A percentile compares a stretch with the other conserved stretches of the same genome.
Conservation (phyloP, 1,140 invertebrate genomes). For the roundworm (Caenorhabditis elegans) region DNA sequence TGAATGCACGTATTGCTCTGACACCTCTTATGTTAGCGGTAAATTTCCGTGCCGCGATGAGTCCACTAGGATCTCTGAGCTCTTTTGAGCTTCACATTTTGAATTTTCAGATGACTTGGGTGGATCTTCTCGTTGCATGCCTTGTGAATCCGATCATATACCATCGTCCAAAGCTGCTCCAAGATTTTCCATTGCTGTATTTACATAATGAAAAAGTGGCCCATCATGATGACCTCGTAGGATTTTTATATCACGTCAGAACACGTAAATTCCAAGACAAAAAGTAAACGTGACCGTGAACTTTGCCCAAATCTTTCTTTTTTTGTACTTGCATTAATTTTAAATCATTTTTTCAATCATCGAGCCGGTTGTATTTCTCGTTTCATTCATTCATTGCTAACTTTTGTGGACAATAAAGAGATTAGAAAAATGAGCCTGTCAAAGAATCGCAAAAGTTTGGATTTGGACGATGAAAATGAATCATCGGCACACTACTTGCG, state of each 20-base stretch:
- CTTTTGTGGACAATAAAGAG: not conserved
- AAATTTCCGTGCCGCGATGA: slow-evolving; percentile 35
- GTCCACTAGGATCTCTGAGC: not conserved
- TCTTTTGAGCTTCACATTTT: not conserved
- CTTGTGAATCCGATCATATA: slow-evolving; percentile 41
- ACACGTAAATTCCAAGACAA: slow-evolving; percentile 26
- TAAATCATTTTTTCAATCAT: not conserved
- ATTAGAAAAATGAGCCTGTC: not conserved
- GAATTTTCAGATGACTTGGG: slow-evolving; percentile 44
- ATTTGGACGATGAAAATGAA: slow-evolving; percentile 12
- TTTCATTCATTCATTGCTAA: not conserved
- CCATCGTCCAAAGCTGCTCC: slow-evolving; percentile 24
- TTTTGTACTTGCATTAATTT: not conserved
- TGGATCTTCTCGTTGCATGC: slow-evolving; percentile 18
- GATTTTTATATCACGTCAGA: slow-evolving; percentile 39
- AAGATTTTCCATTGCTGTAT: slow-evolving; percentile 11
- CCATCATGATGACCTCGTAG: slow-evolving; percentile 26
- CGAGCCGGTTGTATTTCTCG: not conserved
- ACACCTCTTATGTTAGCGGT: slow-evolving; percentile 33
- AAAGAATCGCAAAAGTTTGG: slow-evolving; percentile 1
- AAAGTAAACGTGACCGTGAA: not conserved
- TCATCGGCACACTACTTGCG: not conserved
- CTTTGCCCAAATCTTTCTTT: not conserved
- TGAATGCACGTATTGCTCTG: slow-evolving; percentile 25
- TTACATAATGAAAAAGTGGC: slow-evolving; percentile 23